Evolutionary conservation across 2,113 vertebrate genomes (phyloP).

Genomic region (Myotis lucifugus): DNA sequence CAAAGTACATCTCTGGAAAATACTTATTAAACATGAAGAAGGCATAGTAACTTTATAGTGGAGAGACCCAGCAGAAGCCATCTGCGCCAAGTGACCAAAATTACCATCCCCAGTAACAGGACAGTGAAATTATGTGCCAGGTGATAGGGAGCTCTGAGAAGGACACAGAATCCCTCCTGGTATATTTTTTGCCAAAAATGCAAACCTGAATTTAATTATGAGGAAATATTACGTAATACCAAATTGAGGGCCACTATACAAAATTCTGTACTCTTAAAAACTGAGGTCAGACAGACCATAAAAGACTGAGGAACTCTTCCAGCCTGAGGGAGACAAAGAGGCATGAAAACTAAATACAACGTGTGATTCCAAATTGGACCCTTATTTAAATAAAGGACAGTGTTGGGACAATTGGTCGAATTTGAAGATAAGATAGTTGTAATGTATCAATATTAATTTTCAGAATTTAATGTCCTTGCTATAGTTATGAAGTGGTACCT

Average conservation of each 20-base stretch:
- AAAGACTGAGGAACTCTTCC: background rate
- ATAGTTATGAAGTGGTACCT: background rate
- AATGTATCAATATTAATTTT: background rate
- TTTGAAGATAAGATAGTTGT: background rate
- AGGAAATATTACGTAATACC: background rate
- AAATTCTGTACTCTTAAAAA: background rate
- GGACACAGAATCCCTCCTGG: background rate
- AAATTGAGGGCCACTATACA: background rate
- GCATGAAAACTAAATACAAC: background rate
- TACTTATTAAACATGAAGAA: background rate
- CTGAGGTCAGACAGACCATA: background rate
- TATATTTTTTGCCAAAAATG: background rate
- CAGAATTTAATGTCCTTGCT: background rate
- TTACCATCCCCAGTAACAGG: background rate
- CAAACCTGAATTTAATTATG: background rate
- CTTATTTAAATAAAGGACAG: background rate
- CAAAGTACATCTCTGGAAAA: background rate
- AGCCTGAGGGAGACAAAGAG: background rate
- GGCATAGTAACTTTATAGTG: background rate
- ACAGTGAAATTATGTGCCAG: background rate
- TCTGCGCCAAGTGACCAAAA: background rate
- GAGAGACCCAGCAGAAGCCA: background rate
- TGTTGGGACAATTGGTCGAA: background rate
- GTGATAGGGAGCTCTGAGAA: background rate
- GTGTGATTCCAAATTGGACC: background rate